A percentile compares a stretch with the other conserved stretches of the same genome.
Conservation (phyloP, 1,140 invertebrate genomes). For the Oryctes rhinoceros region DNA sequence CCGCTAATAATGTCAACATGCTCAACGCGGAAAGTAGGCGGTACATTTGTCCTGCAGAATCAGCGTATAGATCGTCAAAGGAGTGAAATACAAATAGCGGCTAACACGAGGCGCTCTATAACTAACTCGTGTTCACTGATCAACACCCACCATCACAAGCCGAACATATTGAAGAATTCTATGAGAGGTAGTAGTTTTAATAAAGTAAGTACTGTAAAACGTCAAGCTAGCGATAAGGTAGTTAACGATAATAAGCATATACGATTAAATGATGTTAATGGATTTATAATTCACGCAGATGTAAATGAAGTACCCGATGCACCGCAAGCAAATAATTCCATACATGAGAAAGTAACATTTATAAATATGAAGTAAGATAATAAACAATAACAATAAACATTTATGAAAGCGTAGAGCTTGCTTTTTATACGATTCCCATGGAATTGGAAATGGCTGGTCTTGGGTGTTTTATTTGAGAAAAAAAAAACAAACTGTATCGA, state of each 20-base stretch:
- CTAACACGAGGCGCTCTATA: constrained; percentile 27
- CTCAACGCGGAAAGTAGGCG: constrained; percentile 43
- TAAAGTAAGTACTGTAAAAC: constrained; percentile 31
- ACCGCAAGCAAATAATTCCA: constrained; percentile 41
- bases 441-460: background rate
- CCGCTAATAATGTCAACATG: constrained; percentile 45
- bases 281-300: constrained; percentile 41
- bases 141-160: constrained; percentile 26
- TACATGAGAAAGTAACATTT: constrained; percentile 39
- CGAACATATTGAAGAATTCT: constrained; percentile 16
- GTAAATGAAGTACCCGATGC: constrained; percentile 37
- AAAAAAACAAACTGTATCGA: background rate
- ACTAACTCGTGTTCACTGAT: constrained; percentile 26
- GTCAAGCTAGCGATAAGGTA: constrained; percentile 31
- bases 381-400: constrained; percentile 5
- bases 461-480: background rate
- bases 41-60: constrained; percentile 44
- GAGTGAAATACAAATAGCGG: constrained; percentile 42
- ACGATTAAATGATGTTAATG: constrained; percentile 39
- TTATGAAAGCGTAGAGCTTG: background rate
- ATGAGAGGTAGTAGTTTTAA: constrained; percentile 19
- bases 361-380: constrained; percentile 39
- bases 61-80: constrained; percentile 46
- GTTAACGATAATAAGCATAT: constrained; percentile 34
- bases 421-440: background rate